Evolutionary conservation across 2,113 vertebrate species (phyloP).

Genomic region (Casuarius casuarius): DNA sequence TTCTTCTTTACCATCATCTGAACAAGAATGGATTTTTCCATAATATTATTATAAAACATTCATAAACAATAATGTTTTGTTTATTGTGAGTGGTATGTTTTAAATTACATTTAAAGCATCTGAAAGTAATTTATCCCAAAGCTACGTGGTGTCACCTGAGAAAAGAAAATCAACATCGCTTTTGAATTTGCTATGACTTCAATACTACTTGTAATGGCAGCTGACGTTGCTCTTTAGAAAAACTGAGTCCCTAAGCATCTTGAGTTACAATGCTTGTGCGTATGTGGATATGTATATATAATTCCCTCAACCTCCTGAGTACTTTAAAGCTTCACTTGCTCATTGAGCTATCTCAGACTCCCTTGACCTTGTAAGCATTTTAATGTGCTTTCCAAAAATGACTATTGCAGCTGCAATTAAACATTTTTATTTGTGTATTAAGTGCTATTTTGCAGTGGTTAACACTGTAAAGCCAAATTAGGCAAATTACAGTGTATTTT

Average conservation of each 20-base stretch:
- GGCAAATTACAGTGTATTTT: background rate
- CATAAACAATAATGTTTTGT: slow-evolving; percentile 17
- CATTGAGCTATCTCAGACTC: background rate
- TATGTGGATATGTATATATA: background rate
- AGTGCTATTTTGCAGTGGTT: background rate
- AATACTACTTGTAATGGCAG: background rate
- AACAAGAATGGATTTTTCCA: slow-evolving; percentile 33
- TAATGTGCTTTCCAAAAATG: background rate
- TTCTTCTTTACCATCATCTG: background rate
- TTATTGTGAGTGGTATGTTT: slow-evolving; percentile 19
- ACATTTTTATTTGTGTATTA: background rate
- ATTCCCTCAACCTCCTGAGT: background rate
- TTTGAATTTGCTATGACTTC: slow-evolving; percentile 24
- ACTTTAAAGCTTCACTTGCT: background rate
- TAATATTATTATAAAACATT: slow-evolving; percentile 31
- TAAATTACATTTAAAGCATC: slow-evolving; percentile 25
- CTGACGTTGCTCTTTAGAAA: background rate
- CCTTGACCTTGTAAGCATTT: background rate
- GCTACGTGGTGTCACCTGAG: background rate
- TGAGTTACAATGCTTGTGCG: background rate
- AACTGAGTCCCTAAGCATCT: background rate
- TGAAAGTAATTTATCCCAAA: slow-evolving; percentile 10
- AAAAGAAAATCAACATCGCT: background rate
- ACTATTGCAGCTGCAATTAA: background rate
- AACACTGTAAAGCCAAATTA: background rate